Evolutionary conservation across 2,797 vertebrate species (phyloP).

Genomic region (Valencia hispanica): DNA sequence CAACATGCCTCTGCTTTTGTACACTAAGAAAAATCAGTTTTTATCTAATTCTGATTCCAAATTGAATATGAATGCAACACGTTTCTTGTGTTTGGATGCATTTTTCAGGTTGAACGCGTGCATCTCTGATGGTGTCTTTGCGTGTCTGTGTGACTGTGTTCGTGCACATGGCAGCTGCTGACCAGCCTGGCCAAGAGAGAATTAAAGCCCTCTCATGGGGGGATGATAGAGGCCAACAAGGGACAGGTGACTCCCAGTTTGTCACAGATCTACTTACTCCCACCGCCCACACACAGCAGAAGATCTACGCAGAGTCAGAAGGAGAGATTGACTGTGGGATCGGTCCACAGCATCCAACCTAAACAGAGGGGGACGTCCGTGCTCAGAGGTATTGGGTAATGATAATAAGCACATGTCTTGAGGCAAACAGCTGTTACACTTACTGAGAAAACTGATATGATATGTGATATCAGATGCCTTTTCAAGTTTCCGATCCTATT

Average conservation of each 20-base stretch:
- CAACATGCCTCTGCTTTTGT: slow-evolving; percentile 7
- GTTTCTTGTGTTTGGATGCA: slow-evolving; percentile 23
- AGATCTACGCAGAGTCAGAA: slow-evolving; percentile 7
- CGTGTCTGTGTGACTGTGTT: slow-evolving; percentile 8
- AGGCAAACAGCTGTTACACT: slow-evolving; percentile 69
- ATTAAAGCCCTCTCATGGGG: slow-evolving; percentile 59
- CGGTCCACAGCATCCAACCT: slow-evolving; percentile 36
- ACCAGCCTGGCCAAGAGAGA: slow-evolving; percentile 71
- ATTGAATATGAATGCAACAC: slow-evolving; percentile 12
- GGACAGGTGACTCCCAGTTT: slow-evolving; percentile 75
- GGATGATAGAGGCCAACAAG: slow-evolving; percentile 68
- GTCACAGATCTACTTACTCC: slow-evolving; percentile 72
- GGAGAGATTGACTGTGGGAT: slow-evolving; percentile 48
- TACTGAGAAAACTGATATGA: slow-evolving; percentile 60
- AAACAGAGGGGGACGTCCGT: slow-evolving; percentile 51
- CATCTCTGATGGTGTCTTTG: not conserved
- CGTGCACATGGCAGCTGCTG: slow-evolving; percentile 67
- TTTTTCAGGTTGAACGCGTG: slow-evolving; percentile 12
- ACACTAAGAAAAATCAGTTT: not conserved
- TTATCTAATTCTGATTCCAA: slow-evolving; percentile 13
- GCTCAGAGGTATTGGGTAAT: slow-evolving; percentile 39
- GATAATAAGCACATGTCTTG: slow-evolving; percentile 42
- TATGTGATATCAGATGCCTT: slow-evolving; percentile 56
- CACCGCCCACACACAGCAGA: slow-evolving; percentile 26
- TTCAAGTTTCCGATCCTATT: slow-evolving; percentile 52